Percentiles rank a stretch among this genome's conserved stretches.
phyloP scores from a whole-genome alignment of 2,888 invertebrate species.

The Bugula neritina region DNA sequence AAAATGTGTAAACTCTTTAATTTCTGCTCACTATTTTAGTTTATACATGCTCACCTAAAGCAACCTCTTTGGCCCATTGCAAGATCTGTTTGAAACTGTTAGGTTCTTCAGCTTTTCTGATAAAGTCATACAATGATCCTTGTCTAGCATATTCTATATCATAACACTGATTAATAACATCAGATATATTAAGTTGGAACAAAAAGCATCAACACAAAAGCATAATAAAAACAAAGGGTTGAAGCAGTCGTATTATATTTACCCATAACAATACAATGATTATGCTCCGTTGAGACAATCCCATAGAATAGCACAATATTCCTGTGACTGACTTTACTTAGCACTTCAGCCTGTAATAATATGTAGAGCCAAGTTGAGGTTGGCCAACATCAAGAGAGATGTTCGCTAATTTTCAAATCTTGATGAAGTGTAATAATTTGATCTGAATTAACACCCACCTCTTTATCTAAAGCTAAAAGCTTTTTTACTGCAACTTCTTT shows the following conservation, averaged over 20 bases:
- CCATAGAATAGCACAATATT: conserved; percentile 55
- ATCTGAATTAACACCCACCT: conserved; percentile 37
- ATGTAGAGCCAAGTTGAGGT: background rate
- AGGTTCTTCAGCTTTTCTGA: conserved; percentile 36
- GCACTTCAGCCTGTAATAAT: conserved; percentile 49
- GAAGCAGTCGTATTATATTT: conserved; percentile 20
- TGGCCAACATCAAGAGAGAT: too few relatives aligned
- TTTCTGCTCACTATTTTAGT: conserved; percentile 16
- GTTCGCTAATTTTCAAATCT: too few relatives aligned
- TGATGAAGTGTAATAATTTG: too few relatives aligned
- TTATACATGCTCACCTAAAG: conserved; percentile 36
- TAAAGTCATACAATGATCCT: conserved; percentile 47
- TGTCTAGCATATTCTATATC: conserved; percentile 48
- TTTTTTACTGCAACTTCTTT: conserved; percentile 54
- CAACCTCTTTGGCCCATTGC: conserved; percentile 50
- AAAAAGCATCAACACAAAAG: background rate
- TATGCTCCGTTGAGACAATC: conserved; percentile 51
- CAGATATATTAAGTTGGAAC: too few relatives aligned
- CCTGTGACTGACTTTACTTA: conserved; percentile 52
- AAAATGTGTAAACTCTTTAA: too few relatives aligned
- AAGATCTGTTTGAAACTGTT: conserved; percentile 42
- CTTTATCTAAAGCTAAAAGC: conserved; percentile 51
- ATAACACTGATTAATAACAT: background rate
- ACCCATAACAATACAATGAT: conserved; percentile 54
- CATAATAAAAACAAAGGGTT: background rate